Evolutionary conservation across 2,797 vertebrate species (phyloP), one percentile per base, ranked within the genome.

Genomic region (Hybognathus amarus): DNA sequence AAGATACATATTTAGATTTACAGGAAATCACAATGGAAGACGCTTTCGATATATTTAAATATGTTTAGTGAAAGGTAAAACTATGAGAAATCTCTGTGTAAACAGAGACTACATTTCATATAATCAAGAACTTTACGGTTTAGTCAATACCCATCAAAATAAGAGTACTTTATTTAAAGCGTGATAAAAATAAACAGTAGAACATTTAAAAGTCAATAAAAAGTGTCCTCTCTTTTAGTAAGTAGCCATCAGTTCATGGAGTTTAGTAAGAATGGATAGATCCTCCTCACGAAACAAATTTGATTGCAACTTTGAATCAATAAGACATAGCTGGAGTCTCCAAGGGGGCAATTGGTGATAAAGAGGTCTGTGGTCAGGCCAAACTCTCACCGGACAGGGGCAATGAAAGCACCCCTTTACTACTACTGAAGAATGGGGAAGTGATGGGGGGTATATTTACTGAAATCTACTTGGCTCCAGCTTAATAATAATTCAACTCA

Each of bases 401-500:
- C 27, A 77, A 27, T 40, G 61, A 79, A 73, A 64, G 13, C 15
- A 64, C n/a, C 59, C 9, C 8, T 15, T n/a, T 63, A 71, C 42
- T 38, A 68, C 56, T 74, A 66, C 79, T 22, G 47, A 82, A 42
- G 42, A 42, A 67, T 0, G 30, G 22, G 45, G 8, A 54, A 77
- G 42, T n/a, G 22, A 70, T 63, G 24, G 45, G 56, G 56, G 27
- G 66, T 47, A 64, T 52, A 56, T 54, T 84, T 47, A 63, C 56
- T 52, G 54, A 80, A 71, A 76, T 77, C 36, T 76, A 45, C 38
- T 67, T 74, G 79, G 79, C 79, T 81, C 24, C 61, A 36, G 24
- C 24, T 70, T 59, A 13, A 64, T 77, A 85, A 86, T 82, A 78
- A 73, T 76, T 82, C 76, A 76, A 17, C 63, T 64, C 70, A 79